These are phyloP conservation scores for Holotrichia oblita DNA, from an alignment of 1,140 invertebrate species.

Conservation along the genomic window DNA sequence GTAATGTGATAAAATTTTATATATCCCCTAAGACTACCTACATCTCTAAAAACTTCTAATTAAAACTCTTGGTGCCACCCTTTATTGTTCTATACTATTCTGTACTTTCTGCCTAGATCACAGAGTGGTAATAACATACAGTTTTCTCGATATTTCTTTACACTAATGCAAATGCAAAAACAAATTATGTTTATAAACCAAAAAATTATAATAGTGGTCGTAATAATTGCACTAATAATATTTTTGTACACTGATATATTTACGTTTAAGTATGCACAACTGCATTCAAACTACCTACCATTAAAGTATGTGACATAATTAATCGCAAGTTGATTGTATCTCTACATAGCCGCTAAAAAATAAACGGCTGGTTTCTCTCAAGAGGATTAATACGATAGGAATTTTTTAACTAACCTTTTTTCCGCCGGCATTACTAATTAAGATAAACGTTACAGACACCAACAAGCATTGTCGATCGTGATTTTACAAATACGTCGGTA, in stretches of 20 bases:
- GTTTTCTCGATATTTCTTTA: too few relatives aligned
- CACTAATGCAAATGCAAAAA: too few relatives aligned
- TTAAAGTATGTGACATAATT: constrained; percentile 12
- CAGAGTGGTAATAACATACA: too few relatives aligned
- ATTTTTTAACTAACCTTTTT: background rate
- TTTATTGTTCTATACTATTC: too few relatives aligned
- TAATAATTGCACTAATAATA: background rate
- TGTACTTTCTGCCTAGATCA: too few relatives aligned
- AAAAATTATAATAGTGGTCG: background rate
- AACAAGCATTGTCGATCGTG: background rate
- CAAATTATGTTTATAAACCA: background rate
- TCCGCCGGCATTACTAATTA: background rate
- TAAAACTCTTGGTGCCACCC: too few relatives aligned
- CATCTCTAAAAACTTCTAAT: too few relatives aligned
- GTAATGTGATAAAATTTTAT: too few relatives aligned
- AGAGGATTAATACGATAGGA: constrained; percentile 5
- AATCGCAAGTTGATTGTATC: background rate
- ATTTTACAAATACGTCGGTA: constrained; percentile 8
- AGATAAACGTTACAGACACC: background rate
- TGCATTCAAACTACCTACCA: background rate
- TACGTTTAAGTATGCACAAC: background rate
- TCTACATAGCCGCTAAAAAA: background rate
- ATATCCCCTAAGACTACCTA: too few relatives aligned
- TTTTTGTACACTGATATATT: background rate
- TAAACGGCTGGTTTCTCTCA: background rate